Evolutionary conservation across 2,113 vertebrate genomes (phyloP).

Genomic region (Caloenas nicobarica): DNA sequence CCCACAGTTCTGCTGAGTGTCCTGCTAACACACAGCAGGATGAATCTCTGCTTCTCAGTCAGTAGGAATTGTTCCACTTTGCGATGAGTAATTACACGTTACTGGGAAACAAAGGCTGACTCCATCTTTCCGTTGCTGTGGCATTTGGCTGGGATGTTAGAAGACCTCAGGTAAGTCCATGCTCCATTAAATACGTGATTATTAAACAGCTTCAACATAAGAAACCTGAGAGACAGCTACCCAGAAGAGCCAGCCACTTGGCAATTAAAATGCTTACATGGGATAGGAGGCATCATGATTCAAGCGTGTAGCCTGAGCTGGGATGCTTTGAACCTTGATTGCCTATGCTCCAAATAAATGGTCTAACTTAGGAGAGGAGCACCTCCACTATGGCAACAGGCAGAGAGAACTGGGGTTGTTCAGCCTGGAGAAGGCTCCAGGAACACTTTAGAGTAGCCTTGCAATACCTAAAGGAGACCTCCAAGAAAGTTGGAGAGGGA

Average conservation of each 20-base stretch:
- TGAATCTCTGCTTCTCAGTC: background rate
- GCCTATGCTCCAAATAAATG: background rate
- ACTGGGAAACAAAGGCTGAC: background rate
- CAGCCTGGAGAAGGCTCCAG: too few species aligned
- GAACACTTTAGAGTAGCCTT: too few species aligned
- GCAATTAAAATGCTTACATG: background rate
- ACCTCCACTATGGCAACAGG: too few species aligned
- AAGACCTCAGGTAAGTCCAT: background rate
- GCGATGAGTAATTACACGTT: background rate
- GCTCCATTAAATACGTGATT: background rate
- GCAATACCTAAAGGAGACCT: too few species aligned
- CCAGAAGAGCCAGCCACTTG: background rate
- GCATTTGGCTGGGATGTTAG: background rate
- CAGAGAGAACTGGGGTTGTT: too few species aligned
- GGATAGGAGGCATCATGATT: background rate
- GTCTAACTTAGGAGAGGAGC: background rate
- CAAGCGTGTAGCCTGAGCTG: rapidly evolving
- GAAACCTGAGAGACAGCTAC: background rate
- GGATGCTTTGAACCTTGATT: background rate
- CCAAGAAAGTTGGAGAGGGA: too few species aligned
- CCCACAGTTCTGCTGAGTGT: background rate
- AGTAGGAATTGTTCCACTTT: background rate
- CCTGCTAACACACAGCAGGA: background rate
- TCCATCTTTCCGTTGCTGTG: background rate
- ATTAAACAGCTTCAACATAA: background rate